Evolutionary conservation across 1,140 invertebrate species (phyloP).

Genomic region (Atta texana): DNA sequence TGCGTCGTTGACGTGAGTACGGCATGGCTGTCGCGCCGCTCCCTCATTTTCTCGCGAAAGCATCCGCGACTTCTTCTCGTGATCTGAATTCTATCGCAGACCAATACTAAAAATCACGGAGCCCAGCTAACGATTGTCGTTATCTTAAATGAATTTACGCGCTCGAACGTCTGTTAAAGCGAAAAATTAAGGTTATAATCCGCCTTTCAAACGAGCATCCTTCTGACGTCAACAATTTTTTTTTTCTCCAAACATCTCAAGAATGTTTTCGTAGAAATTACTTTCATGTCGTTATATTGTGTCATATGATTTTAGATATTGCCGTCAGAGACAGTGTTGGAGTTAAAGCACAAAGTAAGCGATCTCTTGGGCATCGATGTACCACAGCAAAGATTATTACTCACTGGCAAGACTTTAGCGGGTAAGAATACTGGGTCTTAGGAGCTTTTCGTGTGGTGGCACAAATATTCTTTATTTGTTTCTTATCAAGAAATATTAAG

Average conservation of each 20-base stretch:
- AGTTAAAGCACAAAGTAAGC: conserved; percentile 83
- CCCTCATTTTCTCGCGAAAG: no score
- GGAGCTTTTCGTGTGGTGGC: no score
- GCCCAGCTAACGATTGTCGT: background rate
- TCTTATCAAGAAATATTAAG: no score
- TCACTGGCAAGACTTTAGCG: conserved; percentile 82
- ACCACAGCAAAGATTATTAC: conserved; percentile 82
- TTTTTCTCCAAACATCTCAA: background rate
- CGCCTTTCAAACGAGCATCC: background rate
- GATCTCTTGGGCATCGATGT: conserved; percentile 82
- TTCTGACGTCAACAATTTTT: background rate
- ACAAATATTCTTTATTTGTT: no score
- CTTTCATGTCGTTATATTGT: background rate
- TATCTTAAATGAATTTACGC: background rate
- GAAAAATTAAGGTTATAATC: background rate
- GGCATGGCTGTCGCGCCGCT: background rate
- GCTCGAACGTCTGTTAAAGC: background rate
- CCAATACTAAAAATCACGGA: background rate
- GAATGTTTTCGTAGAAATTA: background rate
- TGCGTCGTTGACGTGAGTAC: conserved; percentile 81
- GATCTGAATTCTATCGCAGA: background rate
- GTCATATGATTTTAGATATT: conserved; percentile 76
- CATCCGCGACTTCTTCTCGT: background rate
- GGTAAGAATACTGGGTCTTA: conserved; percentile 70
- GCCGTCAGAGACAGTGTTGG: conserved; percentile 82